A percentile compares a stretch with the other conserved stretches of the same genome.
phyloP scores from a whole-genome alignment of 2,888 invertebrate genomes.

The Diarsia rubi region DNA sequence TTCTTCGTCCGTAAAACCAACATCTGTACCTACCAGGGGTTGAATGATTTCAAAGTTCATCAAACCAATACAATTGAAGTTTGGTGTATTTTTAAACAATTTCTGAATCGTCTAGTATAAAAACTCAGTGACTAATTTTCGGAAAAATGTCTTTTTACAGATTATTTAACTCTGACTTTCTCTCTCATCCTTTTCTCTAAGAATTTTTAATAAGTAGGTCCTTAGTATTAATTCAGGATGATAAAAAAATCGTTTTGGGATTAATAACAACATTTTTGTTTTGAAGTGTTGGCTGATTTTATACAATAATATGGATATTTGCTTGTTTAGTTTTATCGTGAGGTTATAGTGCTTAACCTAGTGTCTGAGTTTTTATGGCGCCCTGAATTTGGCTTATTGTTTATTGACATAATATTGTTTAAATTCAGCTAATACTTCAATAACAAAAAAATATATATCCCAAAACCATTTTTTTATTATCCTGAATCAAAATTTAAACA shows the following conservation, averaged over 20 bases:
- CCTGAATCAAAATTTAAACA: not conserved
- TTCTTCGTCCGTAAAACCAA: conserved; percentile 7
- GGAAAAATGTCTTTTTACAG: not conserved
- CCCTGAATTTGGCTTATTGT: no score
- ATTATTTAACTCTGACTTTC: not conserved
- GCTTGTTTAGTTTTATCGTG: not conserved
- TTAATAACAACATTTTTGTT: no score
- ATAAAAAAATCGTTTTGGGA: no score
- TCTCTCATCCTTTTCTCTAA: not conserved
- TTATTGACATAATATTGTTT: not conserved
- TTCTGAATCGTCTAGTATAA: not conserved
- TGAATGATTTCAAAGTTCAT: conserved; percentile 5
- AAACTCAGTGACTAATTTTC: not conserved
- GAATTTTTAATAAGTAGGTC: no score
- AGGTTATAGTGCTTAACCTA: no score
- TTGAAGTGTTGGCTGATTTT: no score
- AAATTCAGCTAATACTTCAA: not conserved
- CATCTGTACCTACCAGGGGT: not conserved
- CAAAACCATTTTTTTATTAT: not conserved
- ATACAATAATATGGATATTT: no score
- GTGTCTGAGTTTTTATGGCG: no score
- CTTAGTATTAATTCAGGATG: no score
- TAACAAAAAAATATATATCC: not conserved
- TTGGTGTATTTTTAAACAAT: not conserved
- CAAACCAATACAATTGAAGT: not conserved